Conservation (phyloP, 92 coral and sea anemone genomes). For the Paragorgia papillata region DNA sequence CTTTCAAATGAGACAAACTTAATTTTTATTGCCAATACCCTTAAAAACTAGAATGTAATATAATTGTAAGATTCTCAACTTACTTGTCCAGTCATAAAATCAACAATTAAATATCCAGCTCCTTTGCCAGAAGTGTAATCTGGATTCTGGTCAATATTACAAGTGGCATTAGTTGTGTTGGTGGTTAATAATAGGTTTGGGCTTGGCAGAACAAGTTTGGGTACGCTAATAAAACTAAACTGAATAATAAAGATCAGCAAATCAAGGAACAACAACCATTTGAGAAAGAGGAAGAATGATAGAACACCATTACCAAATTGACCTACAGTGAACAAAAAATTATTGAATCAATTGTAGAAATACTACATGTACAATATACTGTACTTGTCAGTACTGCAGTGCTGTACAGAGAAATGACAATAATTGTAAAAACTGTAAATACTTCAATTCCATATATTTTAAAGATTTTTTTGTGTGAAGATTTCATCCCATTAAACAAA, state of each 20-base stretch:
- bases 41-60: no score
- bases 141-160: slow-evolving; percentile 19
- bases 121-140: slow-evolving; percentile 41
- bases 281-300: slow-evolving; percentile 91
- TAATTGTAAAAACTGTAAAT: no score
- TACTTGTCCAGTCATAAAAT: slow-evolving; percentile 92
- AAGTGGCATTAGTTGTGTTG: slow-evolving; percentile 24
- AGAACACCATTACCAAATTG: slow-evolving; percentile 99
- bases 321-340: slow-evolving; percentile 58
- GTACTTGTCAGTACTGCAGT: no score
- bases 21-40: no score
- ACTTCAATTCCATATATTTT: no score
- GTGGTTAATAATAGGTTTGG: neutral
- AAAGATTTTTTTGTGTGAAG: no score
- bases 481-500: no score
- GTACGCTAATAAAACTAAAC: slow-evolving; percentile 82
- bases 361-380: no score
- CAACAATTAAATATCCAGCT: slow-evolving; percentile 58
- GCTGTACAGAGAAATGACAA: no score
- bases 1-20: no score
- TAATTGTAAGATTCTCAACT: no score
- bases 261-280: slow-evolving; percentile 93
- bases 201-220: slow-evolving; percentile 58
- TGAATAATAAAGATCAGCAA: slow-evolving; percentile 73
- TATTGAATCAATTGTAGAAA: no score